A percentile compares a stretch with the other conserved stretches of the same genome.
Conservation (phyloP, 2,797 vertebrate species). For the Pitangus sulphuratus region DNA sequence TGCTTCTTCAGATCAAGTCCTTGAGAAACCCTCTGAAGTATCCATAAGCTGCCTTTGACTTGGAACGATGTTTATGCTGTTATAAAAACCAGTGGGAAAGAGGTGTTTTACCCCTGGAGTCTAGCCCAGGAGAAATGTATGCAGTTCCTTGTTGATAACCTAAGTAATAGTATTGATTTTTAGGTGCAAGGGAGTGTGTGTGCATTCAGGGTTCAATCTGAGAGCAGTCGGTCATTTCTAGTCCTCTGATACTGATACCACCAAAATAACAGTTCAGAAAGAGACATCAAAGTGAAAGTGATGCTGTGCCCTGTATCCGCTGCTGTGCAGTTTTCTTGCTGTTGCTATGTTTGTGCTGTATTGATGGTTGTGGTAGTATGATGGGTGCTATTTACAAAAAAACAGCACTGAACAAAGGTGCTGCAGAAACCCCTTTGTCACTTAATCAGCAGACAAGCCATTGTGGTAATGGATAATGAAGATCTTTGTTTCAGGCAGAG, state of each 20-base stretch:
- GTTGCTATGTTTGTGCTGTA: neutral
- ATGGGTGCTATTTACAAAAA: neutral
- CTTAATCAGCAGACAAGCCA: neutral
- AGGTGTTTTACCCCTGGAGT: neutral
- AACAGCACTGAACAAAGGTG: neutral
- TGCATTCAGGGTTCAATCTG: neutral
- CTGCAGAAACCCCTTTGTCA: neutral
- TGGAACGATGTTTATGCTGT: neutral
- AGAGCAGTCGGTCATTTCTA: neutral
- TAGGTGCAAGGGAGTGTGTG: neutral
- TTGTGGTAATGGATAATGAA: neutral
- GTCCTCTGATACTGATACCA: neutral
- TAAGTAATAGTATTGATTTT: constrained; percentile 17
- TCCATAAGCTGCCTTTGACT: neutral
- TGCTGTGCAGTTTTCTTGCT: neutral
- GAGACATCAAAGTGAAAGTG: neutral
- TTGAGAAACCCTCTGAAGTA: neutral
- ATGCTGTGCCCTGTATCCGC: neutral
- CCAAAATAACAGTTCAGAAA: neutral
- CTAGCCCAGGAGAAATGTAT: neutral
- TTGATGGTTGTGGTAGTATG: neutral
- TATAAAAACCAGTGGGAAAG: neutral
- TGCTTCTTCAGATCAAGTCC: neutral
- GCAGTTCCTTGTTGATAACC: neutral
- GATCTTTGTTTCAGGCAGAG: neutral